Evolutionary conservation across 37 sponge, comb jelly and placozoan species (phyloP).

Genomic region (Trichoplax adhaerens): DNA sequence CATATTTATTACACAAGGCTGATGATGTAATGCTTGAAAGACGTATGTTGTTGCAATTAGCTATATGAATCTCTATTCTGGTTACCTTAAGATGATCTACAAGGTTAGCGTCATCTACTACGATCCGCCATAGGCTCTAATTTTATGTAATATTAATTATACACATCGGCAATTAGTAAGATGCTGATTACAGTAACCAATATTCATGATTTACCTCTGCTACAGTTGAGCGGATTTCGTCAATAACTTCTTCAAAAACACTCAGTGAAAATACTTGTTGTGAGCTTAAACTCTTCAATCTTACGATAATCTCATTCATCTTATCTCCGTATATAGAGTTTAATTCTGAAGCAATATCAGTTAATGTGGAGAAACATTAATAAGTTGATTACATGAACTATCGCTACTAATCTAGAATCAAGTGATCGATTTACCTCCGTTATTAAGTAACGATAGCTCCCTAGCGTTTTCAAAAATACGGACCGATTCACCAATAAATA

Average conservation of each 20-base stretch:
- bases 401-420: no score
- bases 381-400: no score
- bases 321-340: no score
- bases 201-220: slow-evolving; percentile 25
- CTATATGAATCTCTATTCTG: neutral
- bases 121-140: slow-evolving; percentile 61
- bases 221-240: slow-evolving; percentile 38
- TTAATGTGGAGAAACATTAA: no score
- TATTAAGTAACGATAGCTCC: no score
- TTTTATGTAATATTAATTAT: neutral
- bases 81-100: slow-evolving; percentile 40
- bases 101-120: slow-evolving; percentile 55
- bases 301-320: no score
- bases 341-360: no score
- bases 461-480: slow-evolving; percentile 26
- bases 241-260: slow-evolving; percentile 43
- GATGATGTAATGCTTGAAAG: neutral
- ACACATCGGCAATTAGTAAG: neutral
- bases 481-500: slow-evolving; percentile 65
- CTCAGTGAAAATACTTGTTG: slow-evolving; percentile 31
- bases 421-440: no score
- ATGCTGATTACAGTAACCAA: neutral
- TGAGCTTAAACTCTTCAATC: no score
- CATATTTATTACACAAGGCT: slow-evolving; percentile 5
- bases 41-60: slow-evolving; percentile 2